Conservation (phyloP, 1,140 invertebrate species). For the Tetragnatha versicolor region DNA sequence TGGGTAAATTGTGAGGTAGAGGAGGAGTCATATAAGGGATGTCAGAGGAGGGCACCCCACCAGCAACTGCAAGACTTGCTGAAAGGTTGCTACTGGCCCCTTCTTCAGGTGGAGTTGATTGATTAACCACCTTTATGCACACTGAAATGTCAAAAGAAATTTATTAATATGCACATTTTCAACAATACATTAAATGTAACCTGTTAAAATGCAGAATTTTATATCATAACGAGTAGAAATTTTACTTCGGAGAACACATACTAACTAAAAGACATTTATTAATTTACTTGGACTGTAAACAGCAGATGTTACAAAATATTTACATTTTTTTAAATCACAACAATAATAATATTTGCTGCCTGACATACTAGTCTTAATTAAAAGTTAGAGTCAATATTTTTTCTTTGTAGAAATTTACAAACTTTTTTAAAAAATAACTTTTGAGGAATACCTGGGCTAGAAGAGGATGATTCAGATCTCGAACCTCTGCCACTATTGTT, state of each 20-base stretch:
- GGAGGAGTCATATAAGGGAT: slow-evolving; percentile 89
- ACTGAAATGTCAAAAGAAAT: slow-evolving; percentile 24
- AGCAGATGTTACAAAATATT: no score
- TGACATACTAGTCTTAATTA: no score
- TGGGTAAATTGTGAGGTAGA: slow-evolving; percentile 61
- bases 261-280: no score
- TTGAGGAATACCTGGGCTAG: slow-evolving; percentile 52
- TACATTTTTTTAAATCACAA: no score
- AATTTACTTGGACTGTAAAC: no score
- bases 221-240: no score
- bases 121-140: slow-evolving; percentile 20
- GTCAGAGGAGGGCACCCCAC: slow-evolving; percentile 82
- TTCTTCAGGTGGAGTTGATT: slow-evolving; percentile 7
- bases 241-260: no score
- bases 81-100: slow-evolving; percentile 18
- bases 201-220: no score
- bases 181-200: neutral
- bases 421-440: no score
- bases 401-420: neutral
- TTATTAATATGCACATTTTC: neutral
- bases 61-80: slow-evolving; percentile 73
- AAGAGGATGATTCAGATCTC: slow-evolving; percentile 23
- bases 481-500: neutral
- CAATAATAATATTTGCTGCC: no score
- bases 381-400: neutral